Percentiles rank a stretch among this genome's conserved stretches.
phyloP scores from a whole-genome alignment of 2,113 vertebrate genomes.

The Tympanuchus pallidicinctus region DNA sequence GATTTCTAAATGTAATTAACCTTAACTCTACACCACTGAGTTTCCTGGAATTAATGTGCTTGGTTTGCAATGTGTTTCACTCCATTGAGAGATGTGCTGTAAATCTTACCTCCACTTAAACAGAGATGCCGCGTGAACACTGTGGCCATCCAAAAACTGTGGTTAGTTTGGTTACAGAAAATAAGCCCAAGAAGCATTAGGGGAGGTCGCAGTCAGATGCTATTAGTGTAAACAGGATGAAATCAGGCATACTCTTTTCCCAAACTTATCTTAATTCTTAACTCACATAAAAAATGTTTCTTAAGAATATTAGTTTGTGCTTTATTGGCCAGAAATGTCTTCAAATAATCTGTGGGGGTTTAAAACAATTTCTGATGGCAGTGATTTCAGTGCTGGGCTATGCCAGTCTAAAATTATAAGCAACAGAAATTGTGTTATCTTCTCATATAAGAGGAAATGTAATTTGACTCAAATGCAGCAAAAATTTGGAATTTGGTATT shows the following conservation, averaged over 20 bases:
- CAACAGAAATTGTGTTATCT: constrained; percentile 23
- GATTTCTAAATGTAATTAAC: background rate
- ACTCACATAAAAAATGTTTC: background rate
- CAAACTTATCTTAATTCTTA: background rate
- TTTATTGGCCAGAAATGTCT: background rate
- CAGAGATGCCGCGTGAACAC: background rate
- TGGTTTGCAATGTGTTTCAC: background rate
- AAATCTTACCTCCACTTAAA: background rate
- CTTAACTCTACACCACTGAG: background rate
- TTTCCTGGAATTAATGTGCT: background rate
- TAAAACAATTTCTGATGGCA: background rate
- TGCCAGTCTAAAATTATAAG: constrained; percentile 26
- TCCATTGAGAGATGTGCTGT: background rate
- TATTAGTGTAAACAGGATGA: background rate
- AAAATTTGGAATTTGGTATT: constrained; percentile 25
- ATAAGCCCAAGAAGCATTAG: background rate
- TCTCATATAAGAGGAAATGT: constrained; percentile 14
- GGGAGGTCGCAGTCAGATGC: background rate
- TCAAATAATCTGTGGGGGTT: background rate
- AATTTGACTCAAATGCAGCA: constrained; percentile 19
- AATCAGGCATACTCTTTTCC: background rate
- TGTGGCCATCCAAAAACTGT: background rate
- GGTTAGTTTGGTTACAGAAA: background rate
- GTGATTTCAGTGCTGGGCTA: constrained; percentile 34
- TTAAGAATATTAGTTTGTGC: background rate